Evolutionary conservation across 2,888 invertebrate genomes (phyloP), one percentile per base, ranked within the genome.

Genomic region (Acronicta leporina): DNA sequence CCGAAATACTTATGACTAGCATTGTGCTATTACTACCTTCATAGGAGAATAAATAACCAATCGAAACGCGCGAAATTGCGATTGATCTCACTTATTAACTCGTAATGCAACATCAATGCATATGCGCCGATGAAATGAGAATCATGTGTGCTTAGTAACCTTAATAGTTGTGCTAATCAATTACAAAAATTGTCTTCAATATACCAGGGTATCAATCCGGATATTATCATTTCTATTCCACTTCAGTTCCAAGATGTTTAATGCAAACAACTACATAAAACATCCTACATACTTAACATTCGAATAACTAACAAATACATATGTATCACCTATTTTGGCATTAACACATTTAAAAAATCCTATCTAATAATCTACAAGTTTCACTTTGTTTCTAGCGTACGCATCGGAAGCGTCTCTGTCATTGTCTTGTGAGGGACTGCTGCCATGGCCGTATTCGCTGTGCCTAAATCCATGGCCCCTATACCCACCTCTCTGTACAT

Each of bases 351-450:
- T 44, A 25, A 59, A 61, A 35, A 44, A 44, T 16, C 52, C 59
- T 70, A 78, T 48, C 77, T 81, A 93, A 77, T 94, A 94, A 82
- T 94, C 93, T 38, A 94, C 93, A 59, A 94, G 85, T 81, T 92
- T 93, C 6, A 93, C 86, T 84, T 88, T 91, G 57, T 73, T 88
- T 71, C 77, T 88, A 25, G 79, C 69, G 35, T 63, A 61, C 20
- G 63, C 50, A 4, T 80, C 80, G 9, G 73, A 38, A 25, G 58
- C 54, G n/a, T 80, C 77, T 58, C 66, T 77, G 13, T 77, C 73
- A 15, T 66, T 61, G 6, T 73, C 66, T 56, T 64, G 71, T 35
- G 72, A 72, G 2, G 70, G 68, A 14, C 80, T 79, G 15, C 73
- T 77, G 7, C 66, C 73, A 30, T 77, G 67, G 4, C 59, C 59